Conservation (phyloP, 2,797 vertebrate genomes). For the Carduelis carduelis region DNA sequence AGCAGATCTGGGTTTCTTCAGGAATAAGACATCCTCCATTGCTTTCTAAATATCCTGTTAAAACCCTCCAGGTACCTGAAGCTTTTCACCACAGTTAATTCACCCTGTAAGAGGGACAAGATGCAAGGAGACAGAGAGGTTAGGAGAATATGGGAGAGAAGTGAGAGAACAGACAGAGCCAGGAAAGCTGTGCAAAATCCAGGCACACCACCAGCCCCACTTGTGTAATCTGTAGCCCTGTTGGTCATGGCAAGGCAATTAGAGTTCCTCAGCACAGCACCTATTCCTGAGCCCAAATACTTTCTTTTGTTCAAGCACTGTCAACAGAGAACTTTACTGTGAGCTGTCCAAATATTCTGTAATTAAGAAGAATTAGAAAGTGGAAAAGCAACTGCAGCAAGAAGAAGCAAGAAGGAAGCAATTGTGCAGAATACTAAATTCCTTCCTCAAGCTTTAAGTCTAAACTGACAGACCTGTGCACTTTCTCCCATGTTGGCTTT, state of each 20-base stretch:
- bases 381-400: slow-evolving; percentile 10
- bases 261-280: background rate
- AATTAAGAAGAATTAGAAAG: slow-evolving; percentile 67
- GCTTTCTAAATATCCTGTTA: background rate
- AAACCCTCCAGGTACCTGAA: background rate
- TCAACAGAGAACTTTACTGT: slow-evolving; percentile 59
- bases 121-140: background rate
- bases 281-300: background rate
- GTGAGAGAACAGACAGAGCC: background rate
- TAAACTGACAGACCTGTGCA: background rate
- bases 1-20: background rate
- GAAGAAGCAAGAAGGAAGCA: slow-evolving; percentile 30
- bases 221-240: background rate
- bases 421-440: slow-evolving; percentile 33
- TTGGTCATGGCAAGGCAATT: background rate
- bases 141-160: background rate
- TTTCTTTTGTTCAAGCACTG: slow-evolving; percentile 10
- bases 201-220: background rate
- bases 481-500: background rate
- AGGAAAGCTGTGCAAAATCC: background rate
- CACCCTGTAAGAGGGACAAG: background rate
- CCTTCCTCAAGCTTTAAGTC: background rate
- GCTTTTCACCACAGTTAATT: background rate
- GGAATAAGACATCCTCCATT: background rate
- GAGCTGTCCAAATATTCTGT: slow-evolving; percentile 63